These are phyloP conservation scores for Theretra japonica DNA, from an alignment of 2,888 invertebrate genomes.

Conservation along the genomic window DNA sequence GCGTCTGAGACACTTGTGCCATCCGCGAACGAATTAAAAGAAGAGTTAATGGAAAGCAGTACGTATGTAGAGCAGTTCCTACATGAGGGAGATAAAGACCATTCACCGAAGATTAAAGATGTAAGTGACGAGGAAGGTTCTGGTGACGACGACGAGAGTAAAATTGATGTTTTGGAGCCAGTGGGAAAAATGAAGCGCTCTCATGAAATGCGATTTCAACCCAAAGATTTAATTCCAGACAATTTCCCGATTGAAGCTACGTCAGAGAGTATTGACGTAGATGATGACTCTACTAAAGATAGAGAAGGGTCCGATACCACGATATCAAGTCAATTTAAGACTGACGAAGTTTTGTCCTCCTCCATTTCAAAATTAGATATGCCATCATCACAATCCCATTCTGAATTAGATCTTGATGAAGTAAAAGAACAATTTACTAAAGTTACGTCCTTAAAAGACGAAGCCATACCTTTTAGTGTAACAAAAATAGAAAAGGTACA, in stretches of 20 bases:
- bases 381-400: constrained; percentile 66
- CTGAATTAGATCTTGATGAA: constrained; percentile 62
- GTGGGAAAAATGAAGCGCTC: constrained; percentile 94
- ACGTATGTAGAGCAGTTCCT: constrained; percentile 84
- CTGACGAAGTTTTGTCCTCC: constrained; percentile 74
- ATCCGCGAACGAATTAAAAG: constrained; percentile 92
- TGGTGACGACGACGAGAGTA: constrained; percentile 84
- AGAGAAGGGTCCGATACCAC: constrained; percentile 76
- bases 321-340: constrained; percentile 77
- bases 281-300: constrained; percentile 73
- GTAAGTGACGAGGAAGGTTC: constrained; percentile 81
- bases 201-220: constrained; percentile 95
- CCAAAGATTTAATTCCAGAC: constrained; percentile 83
- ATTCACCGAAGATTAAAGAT: constrained; percentile 71
- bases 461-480: constrained; percentile 71
- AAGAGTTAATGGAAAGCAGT: constrained; percentile 88
- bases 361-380: constrained; percentile 78
- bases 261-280: constrained; percentile 74
- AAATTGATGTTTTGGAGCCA: constrained; percentile 80
- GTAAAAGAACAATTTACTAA: constrained; percentile 60
- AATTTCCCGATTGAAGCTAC: constrained; percentile 71
- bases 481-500: constrained; percentile 69
- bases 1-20: constrained; percentile 96
- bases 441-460: constrained; percentile 47
- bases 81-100: constrained; percentile 71